These are phyloP conservation scores for Cheirogaleus medius DNA, from an alignment of 2,113 vertebrate species.

Conservation along the genomic window DNA sequence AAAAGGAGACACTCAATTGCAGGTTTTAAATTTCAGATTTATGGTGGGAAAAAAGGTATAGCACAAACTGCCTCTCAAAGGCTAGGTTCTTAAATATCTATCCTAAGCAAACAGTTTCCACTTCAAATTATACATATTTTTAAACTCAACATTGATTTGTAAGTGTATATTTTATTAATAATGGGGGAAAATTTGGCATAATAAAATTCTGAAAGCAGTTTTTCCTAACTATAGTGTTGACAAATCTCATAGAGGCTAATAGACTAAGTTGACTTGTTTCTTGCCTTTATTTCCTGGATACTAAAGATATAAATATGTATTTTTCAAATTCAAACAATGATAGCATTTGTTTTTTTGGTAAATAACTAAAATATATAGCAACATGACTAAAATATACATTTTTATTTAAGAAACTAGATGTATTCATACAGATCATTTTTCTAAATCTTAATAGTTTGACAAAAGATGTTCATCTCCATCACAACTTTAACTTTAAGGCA, in stretches of 20 bases:
- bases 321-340: constrained; percentile 38
- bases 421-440: constrained; percentile 24
- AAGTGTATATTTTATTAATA: constrained; percentile 19
- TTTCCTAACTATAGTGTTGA: constrained; percentile 18
- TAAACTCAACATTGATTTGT: constrained; percentile 7
- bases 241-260: constrained; percentile 15
- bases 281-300: constrained; percentile 26
- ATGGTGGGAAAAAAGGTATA: neutral
- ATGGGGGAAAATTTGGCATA: neutral
- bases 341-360: constrained; percentile 42
- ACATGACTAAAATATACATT: constrained; percentile 11
- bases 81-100: constrained; percentile 4
- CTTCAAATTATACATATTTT: constrained; percentile 43
- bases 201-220: constrained; percentile 58
- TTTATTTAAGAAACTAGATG: constrained; percentile 42
- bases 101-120: constrained; percentile 29
- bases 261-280: constrained; percentile 24
- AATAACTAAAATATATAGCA: neutral
- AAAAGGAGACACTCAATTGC: neutral
- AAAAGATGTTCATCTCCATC: neutral
- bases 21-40: constrained; percentile 46
- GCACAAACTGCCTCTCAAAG: constrained; percentile 12
- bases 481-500: constrained; percentile 84
- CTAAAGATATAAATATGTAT: neutral
- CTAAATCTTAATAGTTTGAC: constrained; percentile 29